Evolutionary conservation across 2,113 vertebrate genomes (phyloP).

Genomic region (Otocyon megalotis): DNA sequence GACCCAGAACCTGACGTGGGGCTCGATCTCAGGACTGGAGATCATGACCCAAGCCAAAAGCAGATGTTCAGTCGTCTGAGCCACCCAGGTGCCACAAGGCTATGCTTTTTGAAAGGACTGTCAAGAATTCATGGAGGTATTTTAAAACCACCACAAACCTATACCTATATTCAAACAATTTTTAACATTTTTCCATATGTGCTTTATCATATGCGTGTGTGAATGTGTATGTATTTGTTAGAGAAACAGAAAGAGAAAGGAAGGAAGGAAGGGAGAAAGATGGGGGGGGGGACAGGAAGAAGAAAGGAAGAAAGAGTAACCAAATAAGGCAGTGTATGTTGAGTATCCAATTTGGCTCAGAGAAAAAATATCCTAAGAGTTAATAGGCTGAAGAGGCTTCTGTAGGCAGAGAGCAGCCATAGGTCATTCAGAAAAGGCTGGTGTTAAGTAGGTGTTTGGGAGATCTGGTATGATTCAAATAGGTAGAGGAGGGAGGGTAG

Average conservation of each 20-base stretch:
- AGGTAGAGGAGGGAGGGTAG: background rate
- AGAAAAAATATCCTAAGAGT: background rate
- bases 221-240: background rate
- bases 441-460: background rate
- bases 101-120: background rate
- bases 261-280: background rate
- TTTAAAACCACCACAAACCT: background rate
- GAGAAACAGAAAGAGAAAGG: background rate
- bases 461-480: background rate
- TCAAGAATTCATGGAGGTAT: background rate
- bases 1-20: no score
- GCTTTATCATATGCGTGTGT: background rate
- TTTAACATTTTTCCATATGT: background rate
- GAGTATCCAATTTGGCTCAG: background rate
- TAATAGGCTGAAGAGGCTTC: background rate
- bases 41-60: no score
- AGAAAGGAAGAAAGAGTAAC: background rate
- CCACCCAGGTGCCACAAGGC: background rate
- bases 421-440: background rate
- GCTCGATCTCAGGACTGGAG: no score
- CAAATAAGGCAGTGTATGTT: background rate
- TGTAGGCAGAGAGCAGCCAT: background rate
- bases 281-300: background rate
- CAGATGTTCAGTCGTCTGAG: no score
- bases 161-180: background rate